phyloP scores from a whole-genome alignment of 2,113 vertebrate species.

The Urocynchramus pylzowi region DNA sequence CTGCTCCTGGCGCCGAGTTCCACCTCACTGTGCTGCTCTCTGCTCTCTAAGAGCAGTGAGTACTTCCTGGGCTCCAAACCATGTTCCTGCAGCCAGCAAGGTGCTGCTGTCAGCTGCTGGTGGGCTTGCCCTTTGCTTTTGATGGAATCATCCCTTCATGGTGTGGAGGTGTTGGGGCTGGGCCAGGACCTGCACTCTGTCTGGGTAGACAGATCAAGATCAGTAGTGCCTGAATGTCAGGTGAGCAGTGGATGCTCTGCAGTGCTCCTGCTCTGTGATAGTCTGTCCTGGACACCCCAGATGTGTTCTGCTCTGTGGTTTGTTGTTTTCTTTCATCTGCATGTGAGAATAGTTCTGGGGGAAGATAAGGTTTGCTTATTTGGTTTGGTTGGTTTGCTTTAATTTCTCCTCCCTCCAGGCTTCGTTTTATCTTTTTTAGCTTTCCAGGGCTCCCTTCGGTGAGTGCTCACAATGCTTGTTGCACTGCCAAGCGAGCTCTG shows the following conservation, averaged over 20 bases:
- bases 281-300: background rate
- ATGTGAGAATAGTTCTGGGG: background rate
- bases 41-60: background rate
- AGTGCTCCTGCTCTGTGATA: accelerated
- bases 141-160: background rate
- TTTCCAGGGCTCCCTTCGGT: background rate
- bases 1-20: background rate
- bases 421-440: background rate
- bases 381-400: background rate
- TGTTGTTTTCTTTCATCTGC: background rate
- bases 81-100: accelerated
- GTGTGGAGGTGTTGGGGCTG: background rate
- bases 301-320: background rate
- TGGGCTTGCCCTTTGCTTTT: background rate
- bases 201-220: background rate
- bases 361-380: background rate
- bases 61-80: accelerated
- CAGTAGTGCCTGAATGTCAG: background rate
- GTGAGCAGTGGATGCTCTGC: background rate
- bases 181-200: background rate
- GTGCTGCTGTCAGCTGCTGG: background rate
- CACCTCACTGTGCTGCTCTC: accelerated
- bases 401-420: accelerated
- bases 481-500: background rate
- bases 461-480: background rate